Conservation (phyloP, 2,113 vertebrate species). For the Phylloscopus whistleri region DNA sequence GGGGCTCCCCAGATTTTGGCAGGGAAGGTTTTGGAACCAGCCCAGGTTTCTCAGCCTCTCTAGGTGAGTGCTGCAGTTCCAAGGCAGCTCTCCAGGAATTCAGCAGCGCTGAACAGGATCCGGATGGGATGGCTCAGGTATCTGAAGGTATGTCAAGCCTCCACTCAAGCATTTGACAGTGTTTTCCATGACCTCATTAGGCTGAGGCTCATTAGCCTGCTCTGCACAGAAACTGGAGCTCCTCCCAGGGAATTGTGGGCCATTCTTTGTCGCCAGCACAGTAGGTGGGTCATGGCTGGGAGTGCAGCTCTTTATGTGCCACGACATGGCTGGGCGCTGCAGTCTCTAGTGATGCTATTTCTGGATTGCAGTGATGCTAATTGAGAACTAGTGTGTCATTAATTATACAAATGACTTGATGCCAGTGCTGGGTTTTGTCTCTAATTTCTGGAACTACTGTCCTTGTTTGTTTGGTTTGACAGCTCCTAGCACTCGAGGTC, state of each 20-base stretch:
- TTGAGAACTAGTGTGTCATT: conserved; percentile 54
- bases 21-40: neutral
- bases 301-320: neutral
- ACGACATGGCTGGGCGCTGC: neutral
- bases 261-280: conserved; percentile 28
- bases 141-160: conserved; percentile 25
- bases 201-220: neutral
- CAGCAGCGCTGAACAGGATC: neutral
- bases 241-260: neutral
- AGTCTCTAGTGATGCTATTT: conserved; percentile 30
- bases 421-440: neutral
- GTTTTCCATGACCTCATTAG: conserved; percentile 46
- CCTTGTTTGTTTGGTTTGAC: conserved; percentile 41
- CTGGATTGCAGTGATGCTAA: conserved; percentile 39
- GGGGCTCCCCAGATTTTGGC: neutral
- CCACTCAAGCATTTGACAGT: neutral
- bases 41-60: neutral
- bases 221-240: conserved; percentile 13
- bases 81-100: conserved; percentile 14
- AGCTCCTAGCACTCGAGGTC: neutral
- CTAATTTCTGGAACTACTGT: conserved; percentile 48
- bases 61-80: neutral
- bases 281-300: conserved; percentile 29
- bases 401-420: conserved; percentile 40
- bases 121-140: conserved; percentile 4